These are phyloP conservation scores for Allolobophora icterica DNA, from an alignment of 2,888 invertebrate species.

Conservation along the genomic window DNA sequence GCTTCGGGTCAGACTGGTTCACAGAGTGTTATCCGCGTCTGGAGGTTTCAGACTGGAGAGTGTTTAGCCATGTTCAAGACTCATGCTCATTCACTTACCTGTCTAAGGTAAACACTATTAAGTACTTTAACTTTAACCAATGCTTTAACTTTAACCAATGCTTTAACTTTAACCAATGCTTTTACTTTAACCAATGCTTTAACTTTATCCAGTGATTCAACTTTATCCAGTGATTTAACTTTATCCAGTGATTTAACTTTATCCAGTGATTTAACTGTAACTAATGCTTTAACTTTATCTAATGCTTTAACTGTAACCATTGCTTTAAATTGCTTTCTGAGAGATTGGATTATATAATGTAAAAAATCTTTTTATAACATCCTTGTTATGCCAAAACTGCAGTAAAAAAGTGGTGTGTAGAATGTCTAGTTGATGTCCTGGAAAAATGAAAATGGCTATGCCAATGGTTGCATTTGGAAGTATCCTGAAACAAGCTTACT, in stretches of 20 bases:
- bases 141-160: too few species aligned
- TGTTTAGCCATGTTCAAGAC: conserved; percentile 62
- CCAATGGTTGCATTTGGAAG: background rate
- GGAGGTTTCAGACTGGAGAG: conserved; percentile 60
- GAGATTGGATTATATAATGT: background rate
- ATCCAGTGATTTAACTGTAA: background rate
- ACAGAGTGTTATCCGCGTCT: conserved; percentile 62
- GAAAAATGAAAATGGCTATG: background rate
- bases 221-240: too few species aligned
- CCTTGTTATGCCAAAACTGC: background rate
- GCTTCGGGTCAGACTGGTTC: conserved; percentile 64
- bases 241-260: too few species aligned
- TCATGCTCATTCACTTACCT: conserved; percentile 59
- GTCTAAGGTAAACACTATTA: conserved; percentile 48
- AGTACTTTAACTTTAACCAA: background rate
- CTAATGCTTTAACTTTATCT: too few species aligned
- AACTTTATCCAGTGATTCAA: too few species aligned
- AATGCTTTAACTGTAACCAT: too few species aligned
- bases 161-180: conserved; percentile 1
- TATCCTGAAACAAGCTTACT: background rate
- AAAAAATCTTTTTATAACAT: background rate
- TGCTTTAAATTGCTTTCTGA: background rate
- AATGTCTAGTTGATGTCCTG: background rate
- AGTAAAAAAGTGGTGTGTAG: background rate
- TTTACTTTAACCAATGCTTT: too few species aligned